Base-by-base conservation (phyloP, 1,140 invertebrate genomes). In the Aricia agestis region DNA sequence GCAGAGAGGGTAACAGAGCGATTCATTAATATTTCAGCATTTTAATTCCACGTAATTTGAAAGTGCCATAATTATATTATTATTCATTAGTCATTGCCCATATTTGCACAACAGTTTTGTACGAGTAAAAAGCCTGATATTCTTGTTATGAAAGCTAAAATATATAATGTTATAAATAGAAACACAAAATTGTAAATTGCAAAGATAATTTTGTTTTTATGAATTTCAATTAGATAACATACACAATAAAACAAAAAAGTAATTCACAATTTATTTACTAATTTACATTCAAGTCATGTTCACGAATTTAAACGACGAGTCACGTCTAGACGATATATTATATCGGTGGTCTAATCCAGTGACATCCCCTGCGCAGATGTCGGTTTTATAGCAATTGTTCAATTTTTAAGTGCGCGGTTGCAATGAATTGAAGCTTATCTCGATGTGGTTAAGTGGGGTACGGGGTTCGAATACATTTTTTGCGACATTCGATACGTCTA, bases 291-390 rank as follows among this genome's bases (percentile, higher is more conserved):
- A 52, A 11, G 45, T 52, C 45, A 52, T 52, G 45, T 52, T 52
- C 13, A 52, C 13, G 45, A 52, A 15, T 52, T 52, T 52, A 15
- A 52, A 52, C 13, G 45, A 15, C 59, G 18, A 1, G 19, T 17
- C 59, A 63, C 59, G 59, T 63, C 18, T 25, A 63, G 59, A 63
- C 9, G 45, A 52, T 52, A 52, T 63, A 63, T 63, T 63, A 63
- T 63, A 63, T 63, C 59, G 19, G 18, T 25, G 59, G 19, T 63
- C 59, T 63, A 63, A 63, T 63, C 59, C 59, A 63, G 10, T 63
- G 59, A 63, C 59, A 63, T 19, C 59, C 59, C 59, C 18, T 25
- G 59, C 18, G 59, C 59, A 63, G 59, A 63, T 63, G 59, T 18
- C 18, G 18, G 17, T 63, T 63, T 63, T 59, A 11, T 63, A 19